Base-by-base conservation (phyloP, 1,140 invertebrate species). In the Eupristina koningsbergeri region DNA sequence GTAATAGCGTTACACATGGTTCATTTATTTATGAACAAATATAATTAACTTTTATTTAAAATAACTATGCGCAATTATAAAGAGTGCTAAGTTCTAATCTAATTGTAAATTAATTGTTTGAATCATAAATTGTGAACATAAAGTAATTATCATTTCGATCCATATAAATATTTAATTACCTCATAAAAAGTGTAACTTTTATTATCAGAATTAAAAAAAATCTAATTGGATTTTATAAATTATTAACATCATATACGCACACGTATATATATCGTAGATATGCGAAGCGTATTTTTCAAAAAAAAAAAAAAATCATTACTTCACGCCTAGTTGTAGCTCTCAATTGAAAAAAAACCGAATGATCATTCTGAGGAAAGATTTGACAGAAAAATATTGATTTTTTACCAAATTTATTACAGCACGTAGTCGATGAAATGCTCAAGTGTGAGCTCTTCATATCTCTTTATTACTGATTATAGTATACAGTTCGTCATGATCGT, bases 141-240 rank as follows among this genome's bases (percentile, higher is more conserved):
- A 61, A 64, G 26, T 78, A 78, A 78, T 78, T 64, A 64, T 45
- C 19, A 39, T 78, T 17, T 39, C 22, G n/a, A 61, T 77, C 15
- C 53, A 45, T 13, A 64, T 29, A 26, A 58, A 61, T 76, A 36
- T 36, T 74, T 50, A 31, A 36, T 22, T 6, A 6, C 26, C 34
- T 6, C 15, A 7, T 13, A n/a, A 76, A 76, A 58, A 45, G 76
- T 45, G 64, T 64, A 64, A 47, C 17, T 45, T 77, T 77, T 77
- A 77, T 77, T 61, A 36, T 77, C 75, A 61, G 75, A 31, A 61
- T 61, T 50, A 39, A 77, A 53, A 78, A n/a, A 64, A 41, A n/a
- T n/a, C 64, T 78, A 78, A 78, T 78, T 78, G 76, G 76, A 64
- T 78, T 78, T 45, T 41, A 78, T 78, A 78, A 78, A 78, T 78